A percentile compares a stretch with the other conserved stretches of the same genome.
phyloP scores from a whole-genome alignment of 2,888 invertebrate species.

The Pemphredon lugubris region DNA sequence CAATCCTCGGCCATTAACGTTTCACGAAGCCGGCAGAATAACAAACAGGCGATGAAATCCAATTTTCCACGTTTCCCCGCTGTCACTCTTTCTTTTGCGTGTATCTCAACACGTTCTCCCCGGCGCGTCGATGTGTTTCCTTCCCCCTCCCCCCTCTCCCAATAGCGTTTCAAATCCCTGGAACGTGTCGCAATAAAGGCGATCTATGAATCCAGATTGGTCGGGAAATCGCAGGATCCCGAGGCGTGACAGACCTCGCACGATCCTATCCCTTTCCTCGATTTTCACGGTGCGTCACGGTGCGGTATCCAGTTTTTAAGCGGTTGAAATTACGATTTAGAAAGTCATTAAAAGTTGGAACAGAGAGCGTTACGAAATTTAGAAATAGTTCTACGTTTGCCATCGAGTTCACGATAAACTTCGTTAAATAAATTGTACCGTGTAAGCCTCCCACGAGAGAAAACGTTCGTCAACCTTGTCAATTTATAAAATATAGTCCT shows the following conservation, averaged over 20 bases:
- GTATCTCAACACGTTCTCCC: conserved; percentile 22
- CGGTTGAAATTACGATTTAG: not conserved
- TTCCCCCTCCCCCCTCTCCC: conserved; percentile 20
- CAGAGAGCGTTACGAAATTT: no score
- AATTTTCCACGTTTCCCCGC: conserved; percentile 50
- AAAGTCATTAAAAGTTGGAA: no score
- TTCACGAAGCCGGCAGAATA: conserved; percentile 32
- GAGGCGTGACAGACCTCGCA: conserved; percentile 45
- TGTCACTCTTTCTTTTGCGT: not conserved
- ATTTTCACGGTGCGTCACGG: conserved; percentile 46
- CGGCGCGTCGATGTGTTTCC: conserved; percentile 13
- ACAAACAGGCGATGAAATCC: conserved; percentile 56
- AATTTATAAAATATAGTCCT: no score
- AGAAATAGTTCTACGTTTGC: no score
- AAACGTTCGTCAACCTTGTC: no score
- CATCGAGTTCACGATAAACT: no score
- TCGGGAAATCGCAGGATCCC: conserved; percentile 41
- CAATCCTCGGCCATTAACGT: conserved; percentile 31
- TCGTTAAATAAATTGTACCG: no score
- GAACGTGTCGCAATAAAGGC: conserved; percentile 55
- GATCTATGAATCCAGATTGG: conserved; percentile 25
- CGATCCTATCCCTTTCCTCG: conserved; percentile 36
- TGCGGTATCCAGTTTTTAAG: not conserved
- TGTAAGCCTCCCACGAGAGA: no score
- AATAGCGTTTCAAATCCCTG: conserved; percentile 42